Conservation (phyloP, 1,140 invertebrate genomes). For the Pseudomyrmex sp. region DNA sequence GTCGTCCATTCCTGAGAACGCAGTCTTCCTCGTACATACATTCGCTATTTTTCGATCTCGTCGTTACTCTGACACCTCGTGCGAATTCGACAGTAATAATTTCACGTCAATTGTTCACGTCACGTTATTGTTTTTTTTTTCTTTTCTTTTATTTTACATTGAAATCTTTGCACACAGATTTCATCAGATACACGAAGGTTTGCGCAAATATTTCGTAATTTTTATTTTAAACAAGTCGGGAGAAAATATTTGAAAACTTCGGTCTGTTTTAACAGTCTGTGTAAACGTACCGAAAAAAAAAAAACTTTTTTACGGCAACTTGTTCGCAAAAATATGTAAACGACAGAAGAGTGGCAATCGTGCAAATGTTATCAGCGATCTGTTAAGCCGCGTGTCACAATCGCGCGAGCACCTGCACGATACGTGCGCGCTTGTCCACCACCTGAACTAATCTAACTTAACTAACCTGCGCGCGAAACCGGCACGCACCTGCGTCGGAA, state of each 20-base stretch:
- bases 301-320: background rate
- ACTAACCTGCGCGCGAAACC: constrained; percentile 33
- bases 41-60: constrained; percentile 17
- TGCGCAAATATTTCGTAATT: background rate
- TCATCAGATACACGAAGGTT: background rate
- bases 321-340: background rate
- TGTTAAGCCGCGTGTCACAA: constrained; percentile 38
- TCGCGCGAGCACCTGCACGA: constrained; percentile 53
- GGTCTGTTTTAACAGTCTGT: background rate
- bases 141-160: too few relatives aligned
- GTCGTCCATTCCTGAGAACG: constrained; percentile 87
- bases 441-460: constrained; percentile 58
- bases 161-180: background rate
- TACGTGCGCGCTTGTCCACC: background rate
- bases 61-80: constrained; percentile 66
- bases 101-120: too few relatives aligned
- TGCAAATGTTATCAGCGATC: background rate
- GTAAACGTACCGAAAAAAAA: background rate
- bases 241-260: background rate
- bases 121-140: background rate
- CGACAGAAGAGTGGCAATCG: background rate
- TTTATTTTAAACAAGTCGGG: background rate
- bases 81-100: constrained; percentile 65
- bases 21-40: constrained; percentile 15
- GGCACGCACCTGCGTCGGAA: constrained; percentile 50